Evolutionary conservation across 2,113 vertebrate species (phyloP).

Genomic region (Nibea albiflora): DNA sequence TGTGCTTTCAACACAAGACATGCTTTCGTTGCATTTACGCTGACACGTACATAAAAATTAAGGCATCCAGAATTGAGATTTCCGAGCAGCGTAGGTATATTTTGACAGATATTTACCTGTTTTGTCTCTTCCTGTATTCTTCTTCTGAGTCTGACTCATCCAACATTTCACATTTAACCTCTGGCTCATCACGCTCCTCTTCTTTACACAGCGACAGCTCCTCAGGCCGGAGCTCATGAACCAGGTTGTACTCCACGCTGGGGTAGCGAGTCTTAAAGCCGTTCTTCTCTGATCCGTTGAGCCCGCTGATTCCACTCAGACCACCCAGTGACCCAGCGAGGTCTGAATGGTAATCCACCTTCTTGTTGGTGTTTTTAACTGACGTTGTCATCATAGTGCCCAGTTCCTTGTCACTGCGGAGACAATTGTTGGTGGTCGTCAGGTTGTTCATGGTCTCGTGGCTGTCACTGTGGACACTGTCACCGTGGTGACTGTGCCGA

Average conservation of each 20-base stretch:
- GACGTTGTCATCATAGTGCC: constrained; percentile 90
- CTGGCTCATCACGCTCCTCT: constrained; percentile 85
- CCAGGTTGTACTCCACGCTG: constrained; percentile 95
- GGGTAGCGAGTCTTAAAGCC: constrained; percentile 92
- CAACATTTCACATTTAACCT: constrained; percentile 88
- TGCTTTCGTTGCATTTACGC: neutral
- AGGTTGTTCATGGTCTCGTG: constrained; percentile 98
- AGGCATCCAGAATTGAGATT: neutral
- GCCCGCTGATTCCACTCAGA: constrained; percentile 72
- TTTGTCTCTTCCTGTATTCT: constrained; percentile 85
- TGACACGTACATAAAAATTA: neutral
- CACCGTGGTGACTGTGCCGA: constrained; percentile 83
- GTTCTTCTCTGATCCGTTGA: constrained; percentile 85
- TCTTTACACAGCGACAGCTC: constrained; percentile 79
- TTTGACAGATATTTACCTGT: constrained; percentile 85
- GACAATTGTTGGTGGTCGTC: constrained; percentile 89
- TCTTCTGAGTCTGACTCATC: constrained; percentile 86
- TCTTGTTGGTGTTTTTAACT: constrained; percentile 99
- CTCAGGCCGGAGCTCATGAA: constrained; percentile 91
- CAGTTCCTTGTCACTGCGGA: constrained; percentile 92
- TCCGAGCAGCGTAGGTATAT: neutral
- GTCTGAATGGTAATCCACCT: constrained; percentile 93
- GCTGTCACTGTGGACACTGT: constrained; percentile 88
- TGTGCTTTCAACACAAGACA: neutral
- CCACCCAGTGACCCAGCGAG: constrained; percentile 76